Conservation (phyloP, 1,140 invertebrate genomes). For the Zaprionus capensis region DNA sequence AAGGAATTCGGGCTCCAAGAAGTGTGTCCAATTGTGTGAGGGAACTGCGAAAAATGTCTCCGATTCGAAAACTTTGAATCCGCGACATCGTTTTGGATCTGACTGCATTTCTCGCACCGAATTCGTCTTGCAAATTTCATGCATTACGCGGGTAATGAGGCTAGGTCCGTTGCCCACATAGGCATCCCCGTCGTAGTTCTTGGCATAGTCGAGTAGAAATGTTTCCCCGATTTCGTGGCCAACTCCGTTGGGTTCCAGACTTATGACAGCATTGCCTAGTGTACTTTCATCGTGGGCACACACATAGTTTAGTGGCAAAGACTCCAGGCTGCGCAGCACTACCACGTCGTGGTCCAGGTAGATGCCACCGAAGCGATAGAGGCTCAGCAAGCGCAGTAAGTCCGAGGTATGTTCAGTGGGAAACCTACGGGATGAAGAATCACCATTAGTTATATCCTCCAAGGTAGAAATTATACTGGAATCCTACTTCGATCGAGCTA, state of each 20-base stretch:
- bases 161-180: slow-evolving; percentile 90
- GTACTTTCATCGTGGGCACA: slow-evolving; percentile 84
- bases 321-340: slow-evolving; percentile 87
- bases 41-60: slow-evolving; percentile 88
- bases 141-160: slow-evolving; percentile 84
- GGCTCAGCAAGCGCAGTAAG: slow-evolving; percentile 87
- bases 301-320: slow-evolving; percentile 86
- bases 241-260: slow-evolving; percentile 86
- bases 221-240: slow-evolving; percentile 86
- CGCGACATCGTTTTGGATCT: slow-evolving; percentile 86
- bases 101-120: slow-evolving; percentile 86
- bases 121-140: slow-evolving; percentile 86
- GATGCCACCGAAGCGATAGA: slow-evolving; percentile 91
- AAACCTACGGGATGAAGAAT: not conserved
- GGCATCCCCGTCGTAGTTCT: slow-evolving; percentile 86
- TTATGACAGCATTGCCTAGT: slow-evolving; percentile 88
- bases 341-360: slow-evolving; percentile 92
- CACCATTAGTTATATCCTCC: not conserved
- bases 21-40: slow-evolving; percentile 86
- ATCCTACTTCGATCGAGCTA: slow-evolving; percentile 85
- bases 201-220: slow-evolving; percentile 86
- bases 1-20: slow-evolving; percentile 85
- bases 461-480: not conserved
- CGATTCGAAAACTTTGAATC: slow-evolving; percentile 87
- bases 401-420: slow-evolving; percentile 14